Conservation (phyloP, 2,888 invertebrate species). For the Aspidapion aeneum region DNA sequence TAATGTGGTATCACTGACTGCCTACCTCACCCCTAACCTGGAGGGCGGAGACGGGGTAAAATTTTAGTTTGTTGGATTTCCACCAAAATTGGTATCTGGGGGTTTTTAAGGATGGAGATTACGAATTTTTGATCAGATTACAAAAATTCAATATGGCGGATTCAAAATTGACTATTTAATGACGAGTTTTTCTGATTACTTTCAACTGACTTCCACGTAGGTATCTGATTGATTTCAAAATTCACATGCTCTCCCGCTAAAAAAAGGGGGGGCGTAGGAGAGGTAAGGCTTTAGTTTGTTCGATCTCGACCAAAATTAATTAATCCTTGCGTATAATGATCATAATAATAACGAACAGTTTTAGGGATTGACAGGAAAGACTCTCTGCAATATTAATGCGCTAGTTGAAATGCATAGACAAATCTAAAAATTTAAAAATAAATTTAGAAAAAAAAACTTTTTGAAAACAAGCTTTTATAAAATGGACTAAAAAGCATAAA, state of each 20-base stretch:
- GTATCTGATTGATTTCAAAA: background rate
- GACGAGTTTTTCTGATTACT: background rate
- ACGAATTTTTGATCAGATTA: background rate
- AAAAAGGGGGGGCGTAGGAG: background rate
- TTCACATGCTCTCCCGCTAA: background rate
- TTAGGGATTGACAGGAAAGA: too few relatives aligned
- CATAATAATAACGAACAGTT: too few relatives aligned
- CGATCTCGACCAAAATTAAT: background rate
- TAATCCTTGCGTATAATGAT: too few relatives aligned
- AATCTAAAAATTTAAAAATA: too few relatives aligned
- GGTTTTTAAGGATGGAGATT: background rate
- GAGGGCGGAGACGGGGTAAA: background rate
- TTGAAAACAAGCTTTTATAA: too few relatives aligned
- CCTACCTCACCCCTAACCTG: background rate
- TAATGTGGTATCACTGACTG: background rate
- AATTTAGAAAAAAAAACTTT: too few relatives aligned
- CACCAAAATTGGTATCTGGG: background rate
- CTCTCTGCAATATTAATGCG: too few relatives aligned
- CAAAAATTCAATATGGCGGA: background rate
- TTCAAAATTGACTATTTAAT: background rate
- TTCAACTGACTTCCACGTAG: background rate
- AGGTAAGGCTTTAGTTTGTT: background rate
- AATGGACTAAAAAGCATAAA: too few relatives aligned
- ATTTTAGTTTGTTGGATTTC: background rate
- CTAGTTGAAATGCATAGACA: too few relatives aligned